These are phyloP conservation scores for Lepidotrigona ventralis DNA, from an alignment of 1,140 invertebrate species.

Conservation along the genomic window DNA sequence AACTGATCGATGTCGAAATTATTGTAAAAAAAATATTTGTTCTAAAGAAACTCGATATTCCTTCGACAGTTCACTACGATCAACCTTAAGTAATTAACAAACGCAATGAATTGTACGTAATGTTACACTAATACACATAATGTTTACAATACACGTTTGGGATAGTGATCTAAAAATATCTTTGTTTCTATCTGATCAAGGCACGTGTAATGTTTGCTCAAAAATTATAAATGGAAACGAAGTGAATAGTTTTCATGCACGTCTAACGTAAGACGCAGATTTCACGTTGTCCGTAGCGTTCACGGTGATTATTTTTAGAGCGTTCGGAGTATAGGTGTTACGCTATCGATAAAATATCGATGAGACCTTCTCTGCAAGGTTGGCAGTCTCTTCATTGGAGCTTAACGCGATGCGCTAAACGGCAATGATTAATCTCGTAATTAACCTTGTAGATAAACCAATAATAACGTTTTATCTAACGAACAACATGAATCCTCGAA, in stretches of 20 bases:
- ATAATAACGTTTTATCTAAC: conserved; percentile 1
- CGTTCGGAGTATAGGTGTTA: conserved; percentile 21
- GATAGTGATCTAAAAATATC: background rate
- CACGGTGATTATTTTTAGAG: conserved; percentile 45
- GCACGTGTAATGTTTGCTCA: background rate
- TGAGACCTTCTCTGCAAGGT: conserved; percentile 44
- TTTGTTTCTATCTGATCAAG: too few species aligned
- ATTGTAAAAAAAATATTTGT: background rate
- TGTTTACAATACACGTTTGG: background rate
- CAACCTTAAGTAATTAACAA: background rate
- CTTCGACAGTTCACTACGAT: background rate
- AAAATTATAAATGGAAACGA: background rate
- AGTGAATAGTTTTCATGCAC: background rate
- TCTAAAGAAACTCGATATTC: background rate
- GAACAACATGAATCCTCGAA: background rate
- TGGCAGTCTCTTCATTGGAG: conserved; percentile 9
- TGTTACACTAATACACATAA: background rate
- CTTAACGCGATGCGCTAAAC: conserved; percentile 25
- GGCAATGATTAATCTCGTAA: conserved; percentile 34
- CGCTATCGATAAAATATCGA: conserved; percentile 44
- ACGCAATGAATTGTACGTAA: too few species aligned
- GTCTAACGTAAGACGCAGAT: conserved; percentile 16
- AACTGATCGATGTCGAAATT: background rate
- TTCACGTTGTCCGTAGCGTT: conserved; percentile 23
- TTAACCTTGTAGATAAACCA: conserved; percentile 27